phyloP scores from a whole-genome alignment of 2,888 invertebrate genomes.

The Polydrusus cervinus region DNA sequence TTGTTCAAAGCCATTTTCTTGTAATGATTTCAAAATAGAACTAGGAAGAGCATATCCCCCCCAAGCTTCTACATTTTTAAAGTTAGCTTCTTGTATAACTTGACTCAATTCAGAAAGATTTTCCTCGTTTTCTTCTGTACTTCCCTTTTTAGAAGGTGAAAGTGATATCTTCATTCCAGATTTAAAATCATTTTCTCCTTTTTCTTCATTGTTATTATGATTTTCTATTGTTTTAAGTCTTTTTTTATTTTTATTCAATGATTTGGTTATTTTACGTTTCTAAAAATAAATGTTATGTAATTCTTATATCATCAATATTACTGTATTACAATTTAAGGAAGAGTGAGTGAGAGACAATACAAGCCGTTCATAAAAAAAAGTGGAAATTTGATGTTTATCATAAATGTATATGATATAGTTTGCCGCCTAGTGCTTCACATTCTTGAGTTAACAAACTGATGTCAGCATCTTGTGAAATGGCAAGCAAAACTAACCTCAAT shows the following conservation, averaged over 20 bases:
- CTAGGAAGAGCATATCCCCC: conserved; percentile 54
- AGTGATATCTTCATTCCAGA: conserved; percentile 20
- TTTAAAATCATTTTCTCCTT: not conserved
- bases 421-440: too few species aligned
- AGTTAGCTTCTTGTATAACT: not conserved
- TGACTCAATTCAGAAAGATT: not conserved
- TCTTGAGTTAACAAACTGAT: too few species aligned
- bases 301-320: too few species aligned
- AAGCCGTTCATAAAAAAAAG: too few species aligned
- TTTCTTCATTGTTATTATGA: conserved; percentile 25
- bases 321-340: too few species aligned
- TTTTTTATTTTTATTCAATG: conserved; percentile 39
- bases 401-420: too few species aligned
- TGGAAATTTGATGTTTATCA: too few species aligned
- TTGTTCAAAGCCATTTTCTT: conserved; percentile 82
- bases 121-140: conserved; percentile 32
- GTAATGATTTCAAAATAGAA: conserved; percentile 81
- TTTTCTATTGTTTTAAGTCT: conserved; percentile 51
- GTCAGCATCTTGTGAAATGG: too few species aligned
- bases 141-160: conserved; percentile 47
- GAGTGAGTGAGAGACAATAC: too few species aligned
- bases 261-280: conserved; percentile 46
- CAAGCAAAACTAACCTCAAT: too few species aligned
- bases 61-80: conserved; percentile 37
- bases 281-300: conserved; percentile 39